Percentiles rank a stretch among this genome's conserved stretches.
These are phyloP conservation scores for Salvelinus fontinalis DNA, from an alignment of 2,113 vertebrate species.

Conservation along the genomic window DNA sequence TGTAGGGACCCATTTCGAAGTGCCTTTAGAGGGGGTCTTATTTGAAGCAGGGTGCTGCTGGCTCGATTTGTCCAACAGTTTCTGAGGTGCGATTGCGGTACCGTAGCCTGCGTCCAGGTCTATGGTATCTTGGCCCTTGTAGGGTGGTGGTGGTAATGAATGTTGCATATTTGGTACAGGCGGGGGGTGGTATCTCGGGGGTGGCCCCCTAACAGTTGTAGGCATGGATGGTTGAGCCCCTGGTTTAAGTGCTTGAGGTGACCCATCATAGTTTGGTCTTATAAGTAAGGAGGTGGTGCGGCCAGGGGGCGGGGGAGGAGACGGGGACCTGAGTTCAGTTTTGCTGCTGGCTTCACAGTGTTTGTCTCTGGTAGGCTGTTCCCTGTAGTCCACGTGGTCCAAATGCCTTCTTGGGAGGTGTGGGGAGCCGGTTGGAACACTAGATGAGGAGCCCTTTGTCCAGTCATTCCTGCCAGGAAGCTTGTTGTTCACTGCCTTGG, in stretches of 20 bases:
- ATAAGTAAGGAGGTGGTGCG: conserved; percentile 84
- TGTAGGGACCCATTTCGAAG: conserved; percentile 68
- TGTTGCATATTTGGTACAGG: conserved; percentile 70
- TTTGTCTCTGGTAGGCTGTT: conserved; percentile 79
- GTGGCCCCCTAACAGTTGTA: conserved; percentile 69
- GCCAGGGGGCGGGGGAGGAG: conserved; percentile 80
- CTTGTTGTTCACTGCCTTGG: conserved; percentile 64
- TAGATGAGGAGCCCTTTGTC: conserved; percentile 62
- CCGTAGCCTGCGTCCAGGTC: conserved; percentile 68
- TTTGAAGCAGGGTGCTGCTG: conserved; percentile 63
- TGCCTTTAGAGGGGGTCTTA: conserved; percentile 73
- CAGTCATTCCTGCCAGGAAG: conserved; percentile 53
- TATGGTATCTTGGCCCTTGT: conserved; percentile 68
- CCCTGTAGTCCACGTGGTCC: conserved; percentile 63
- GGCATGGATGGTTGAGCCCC: conserved; percentile 56
- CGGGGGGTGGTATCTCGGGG: conserved; percentile 71
- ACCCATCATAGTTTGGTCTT: conserved; percentile 75
- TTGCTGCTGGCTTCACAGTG: conserved; percentile 66
- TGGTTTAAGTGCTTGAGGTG: conserved; percentile 66
- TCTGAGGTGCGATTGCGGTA: conserved; percentile 71
- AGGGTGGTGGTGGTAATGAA: conserved; percentile 70
- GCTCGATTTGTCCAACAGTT: conserved; percentile 67
- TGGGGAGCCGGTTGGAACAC: conserved; percentile 53
- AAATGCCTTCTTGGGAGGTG: conserved; percentile 64
- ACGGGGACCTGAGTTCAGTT: conserved; percentile 73